Conservation (phyloP, 2,888 invertebrate species). For the Vanessa cardui region DNA sequence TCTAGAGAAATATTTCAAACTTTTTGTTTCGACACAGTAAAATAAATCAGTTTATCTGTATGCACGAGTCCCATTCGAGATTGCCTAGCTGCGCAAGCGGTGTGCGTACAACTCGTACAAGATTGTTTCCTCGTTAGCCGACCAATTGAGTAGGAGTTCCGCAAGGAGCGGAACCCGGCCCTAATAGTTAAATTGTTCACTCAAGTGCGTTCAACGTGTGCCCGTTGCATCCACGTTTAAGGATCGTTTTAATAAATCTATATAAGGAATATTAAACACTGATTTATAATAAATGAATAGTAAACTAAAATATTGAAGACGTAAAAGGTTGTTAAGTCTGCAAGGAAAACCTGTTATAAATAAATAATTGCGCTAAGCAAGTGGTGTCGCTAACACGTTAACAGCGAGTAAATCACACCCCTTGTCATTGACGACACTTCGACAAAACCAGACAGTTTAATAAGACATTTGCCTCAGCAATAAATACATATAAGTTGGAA, state of each 20-base stretch:
- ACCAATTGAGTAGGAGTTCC: constrained; percentile 76
- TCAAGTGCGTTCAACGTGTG: constrained; percentile 55
- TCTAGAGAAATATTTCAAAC: background rate
- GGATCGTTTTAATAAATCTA: constrained; percentile 26
- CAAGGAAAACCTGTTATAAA: constrained; percentile 1
- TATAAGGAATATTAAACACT: constrained; percentile 6
- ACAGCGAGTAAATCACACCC: background rate
- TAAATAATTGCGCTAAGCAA: background rate
- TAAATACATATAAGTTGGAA: background rate
- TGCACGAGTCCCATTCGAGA: constrained; percentile 56
- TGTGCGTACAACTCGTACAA: constrained; percentile 69
- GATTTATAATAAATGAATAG: background rate
- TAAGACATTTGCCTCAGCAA: background rate
- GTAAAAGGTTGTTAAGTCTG: background rate
- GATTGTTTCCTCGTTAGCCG: constrained; percentile 81
- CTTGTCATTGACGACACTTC: background rate
- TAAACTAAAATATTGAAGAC: background rate
- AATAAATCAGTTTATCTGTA: constrained; percentile 36
- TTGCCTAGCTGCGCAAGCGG: constrained; percentile 76
- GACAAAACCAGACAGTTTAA: background rate
- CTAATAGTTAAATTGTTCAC: constrained; percentile 66
- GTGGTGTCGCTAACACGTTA: background rate
- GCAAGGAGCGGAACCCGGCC: constrained; percentile 67
- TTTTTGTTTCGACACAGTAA: background rate
- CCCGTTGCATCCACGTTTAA: constrained; percentile 31